These are phyloP conservation scores for Sebastes matsubarae DNA, from an alignment of 2,797 vertebrate species.

Conservation along the genomic window DNA sequence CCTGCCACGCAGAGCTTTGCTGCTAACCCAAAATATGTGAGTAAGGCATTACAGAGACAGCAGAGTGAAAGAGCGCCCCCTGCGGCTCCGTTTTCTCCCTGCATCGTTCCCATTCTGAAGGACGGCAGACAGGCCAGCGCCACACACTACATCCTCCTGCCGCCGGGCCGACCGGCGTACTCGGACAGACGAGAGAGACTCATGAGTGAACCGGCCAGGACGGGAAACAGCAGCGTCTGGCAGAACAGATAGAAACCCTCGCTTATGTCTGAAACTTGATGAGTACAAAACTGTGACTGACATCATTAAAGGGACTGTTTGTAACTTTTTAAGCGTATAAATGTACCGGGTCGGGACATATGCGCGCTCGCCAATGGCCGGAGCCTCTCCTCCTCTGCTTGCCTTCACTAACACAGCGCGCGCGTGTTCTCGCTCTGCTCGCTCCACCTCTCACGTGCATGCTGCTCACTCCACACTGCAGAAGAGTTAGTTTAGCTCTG, in stretches of 20 bases:
- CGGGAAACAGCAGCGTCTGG: conserved; percentile 66
- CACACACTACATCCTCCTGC: conserved; percentile 97
- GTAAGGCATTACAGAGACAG: conserved; percentile 90
- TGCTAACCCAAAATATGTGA: conserved; percentile 96
- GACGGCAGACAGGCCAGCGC: conserved; percentile 93
- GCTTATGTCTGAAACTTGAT: conserved; percentile 12
- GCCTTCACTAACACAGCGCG: no score
- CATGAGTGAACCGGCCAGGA: conserved; percentile 85
- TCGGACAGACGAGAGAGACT: conserved; percentile 88
- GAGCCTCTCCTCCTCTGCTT: no score
- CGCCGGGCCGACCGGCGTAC: conserved; percentile 86
- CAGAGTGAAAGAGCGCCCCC: conserved; percentile 84
- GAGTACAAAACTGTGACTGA: conserved; percentile 7
- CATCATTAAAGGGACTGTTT: neutral
- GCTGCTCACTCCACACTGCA: no score
- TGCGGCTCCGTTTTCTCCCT: conserved; percentile 68
- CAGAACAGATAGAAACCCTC: conserved; percentile 74
- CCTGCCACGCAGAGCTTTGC: conserved; percentile 98
- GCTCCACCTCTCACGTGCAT: no score
- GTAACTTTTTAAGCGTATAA: no score
- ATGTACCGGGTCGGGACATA: no score
- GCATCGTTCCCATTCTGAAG: conserved; percentile 96
- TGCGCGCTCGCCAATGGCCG: no score
- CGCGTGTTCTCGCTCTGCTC: no score
- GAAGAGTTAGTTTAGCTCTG: no score